Evolutionary conservation across 1,140 invertebrate genomes (phyloP).

Genomic region (Lasaia peninsularis): DNA sequence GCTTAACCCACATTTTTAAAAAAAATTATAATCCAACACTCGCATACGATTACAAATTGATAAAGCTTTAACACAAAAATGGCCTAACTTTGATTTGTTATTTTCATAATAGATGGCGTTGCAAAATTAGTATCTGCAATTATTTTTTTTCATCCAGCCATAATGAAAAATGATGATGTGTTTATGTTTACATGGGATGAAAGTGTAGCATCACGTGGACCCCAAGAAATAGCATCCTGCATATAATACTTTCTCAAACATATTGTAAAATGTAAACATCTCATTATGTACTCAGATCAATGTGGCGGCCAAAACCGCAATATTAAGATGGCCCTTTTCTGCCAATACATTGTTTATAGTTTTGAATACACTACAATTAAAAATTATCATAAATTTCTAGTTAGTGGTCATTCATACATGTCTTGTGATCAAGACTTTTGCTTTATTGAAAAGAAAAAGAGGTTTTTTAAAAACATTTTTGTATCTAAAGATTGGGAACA

Average conservation of each 20-base stretch:
- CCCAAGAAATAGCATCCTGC: too few relatives aligned
- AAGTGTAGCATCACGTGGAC: background rate
- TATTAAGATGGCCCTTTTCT: background rate
- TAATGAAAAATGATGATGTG: background rate
- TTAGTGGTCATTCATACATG: background rate
- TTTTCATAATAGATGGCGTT: too few relatives aligned
- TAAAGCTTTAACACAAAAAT: too few relatives aligned
- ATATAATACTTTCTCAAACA: background rate
- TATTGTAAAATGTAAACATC: background rate
- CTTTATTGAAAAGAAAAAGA: too few relatives aligned
- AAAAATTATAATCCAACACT: too few relatives aligned
- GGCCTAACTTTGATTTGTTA: too few relatives aligned
- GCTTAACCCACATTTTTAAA: too few relatives aligned
- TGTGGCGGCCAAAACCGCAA: too few relatives aligned
- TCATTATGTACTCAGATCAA: conserved; percentile 9
- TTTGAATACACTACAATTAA: background rate
- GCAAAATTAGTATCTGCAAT: too few relatives aligned
- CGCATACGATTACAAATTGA: too few relatives aligned
- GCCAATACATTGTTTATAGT: conserved; percentile 5
- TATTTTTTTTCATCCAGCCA: too few relatives aligned
- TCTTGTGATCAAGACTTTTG: conserved; percentile 1
- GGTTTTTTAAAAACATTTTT: background rate
- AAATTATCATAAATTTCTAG: background rate
- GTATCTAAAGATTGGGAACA: background rate
- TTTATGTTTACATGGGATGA: background rate